Evolutionary conservation across 2,113 vertebrate genomes (phyloP).

Genomic region (Pelecanus crispus): DNA sequence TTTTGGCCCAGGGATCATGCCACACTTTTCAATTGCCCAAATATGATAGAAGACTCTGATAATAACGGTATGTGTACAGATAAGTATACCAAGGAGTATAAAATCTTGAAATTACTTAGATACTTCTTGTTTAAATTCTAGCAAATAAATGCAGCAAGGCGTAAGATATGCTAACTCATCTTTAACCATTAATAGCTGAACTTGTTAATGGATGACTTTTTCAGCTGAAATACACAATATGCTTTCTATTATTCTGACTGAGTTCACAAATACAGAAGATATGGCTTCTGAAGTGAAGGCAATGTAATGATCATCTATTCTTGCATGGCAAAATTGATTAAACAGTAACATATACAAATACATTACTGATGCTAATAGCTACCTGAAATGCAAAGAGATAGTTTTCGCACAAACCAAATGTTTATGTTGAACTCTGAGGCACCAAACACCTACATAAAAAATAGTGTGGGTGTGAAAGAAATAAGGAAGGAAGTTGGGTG

Average conservation of each 20-base stretch:
- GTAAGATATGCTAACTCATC: not conserved
- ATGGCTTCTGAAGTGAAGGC: not conserved
- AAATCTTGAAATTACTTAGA: not conserved
- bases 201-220: not conserved
- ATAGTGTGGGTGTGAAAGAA: not conserved
- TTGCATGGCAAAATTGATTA: not conserved
- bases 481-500: not conserved
- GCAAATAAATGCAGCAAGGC: not conserved
- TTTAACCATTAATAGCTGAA: not conserved
- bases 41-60: not conserved
- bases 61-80: not conserved
- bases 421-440: not conserved
- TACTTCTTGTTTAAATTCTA: not conserved
- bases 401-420: not conserved
- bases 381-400: not conserved
- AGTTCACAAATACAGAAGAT: not conserved
- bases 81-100: not conserved
- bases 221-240: not conserved
- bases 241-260: not conserved
- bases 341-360: not conserved
- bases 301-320: not conserved
- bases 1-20: not conserved
- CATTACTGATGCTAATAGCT: not conserved
- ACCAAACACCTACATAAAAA: not conserved
- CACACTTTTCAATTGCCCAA: not conserved